phyloP scores from a whole-genome alignment of 1,140 invertebrate genomes.

The Drosophila obscura region DNA sequence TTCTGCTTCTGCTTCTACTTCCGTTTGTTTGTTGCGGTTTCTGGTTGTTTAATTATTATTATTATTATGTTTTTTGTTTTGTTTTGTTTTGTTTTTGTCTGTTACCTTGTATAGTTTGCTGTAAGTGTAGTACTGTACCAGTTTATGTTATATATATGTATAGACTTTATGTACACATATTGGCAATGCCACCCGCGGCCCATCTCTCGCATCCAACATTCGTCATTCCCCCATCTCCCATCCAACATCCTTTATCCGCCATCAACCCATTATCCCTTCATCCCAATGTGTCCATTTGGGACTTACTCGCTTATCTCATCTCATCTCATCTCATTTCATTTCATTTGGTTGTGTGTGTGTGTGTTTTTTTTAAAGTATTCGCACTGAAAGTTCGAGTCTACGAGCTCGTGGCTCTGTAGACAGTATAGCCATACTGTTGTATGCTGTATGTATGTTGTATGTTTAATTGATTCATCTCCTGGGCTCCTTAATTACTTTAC shows the following conservation, averaged over 20 bases:
- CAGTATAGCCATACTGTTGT: constrained; percentile 11
- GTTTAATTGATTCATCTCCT: constrained; percentile 63
- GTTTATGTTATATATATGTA: constrained; percentile 49
- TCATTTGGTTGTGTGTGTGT: constrained; percentile 11
- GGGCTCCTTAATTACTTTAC: constrained; percentile 69
- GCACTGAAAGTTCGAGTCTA: constrained; percentile 37
- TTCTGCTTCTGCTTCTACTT: constrained; percentile 33
- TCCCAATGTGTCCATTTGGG: constrained; percentile 11
- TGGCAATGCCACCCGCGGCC: constrained; percentile 20
- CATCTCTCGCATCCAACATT: constrained; percentile 30
- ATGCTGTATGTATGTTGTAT: constrained; percentile 25
- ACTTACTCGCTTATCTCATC: constrained; percentile 33
- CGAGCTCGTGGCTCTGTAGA: constrained; percentile 24
- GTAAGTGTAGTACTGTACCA: constrained; percentile 77
- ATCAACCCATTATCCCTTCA: constrained; percentile 15
- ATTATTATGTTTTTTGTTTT: constrained; percentile 14
- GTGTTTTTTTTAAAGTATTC: constrained; percentile 50
- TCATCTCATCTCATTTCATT: constrained; percentile 12
- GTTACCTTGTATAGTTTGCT: constrained; percentile 81
- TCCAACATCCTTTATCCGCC: constrained; percentile 37
- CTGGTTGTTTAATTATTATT: constrained; percentile 50
- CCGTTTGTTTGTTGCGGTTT: constrained; percentile 27
- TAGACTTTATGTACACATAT: constrained; percentile 69
- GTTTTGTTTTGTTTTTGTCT: not conserved
- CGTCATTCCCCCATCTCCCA: constrained; percentile 18